Percentiles rank a stretch among this genome's conserved stretches.
These are phyloP conservation scores for Porites lobata DNA, from an alignment of 92 coral and sea anemone species.

Conservation along the genomic window DNA sequence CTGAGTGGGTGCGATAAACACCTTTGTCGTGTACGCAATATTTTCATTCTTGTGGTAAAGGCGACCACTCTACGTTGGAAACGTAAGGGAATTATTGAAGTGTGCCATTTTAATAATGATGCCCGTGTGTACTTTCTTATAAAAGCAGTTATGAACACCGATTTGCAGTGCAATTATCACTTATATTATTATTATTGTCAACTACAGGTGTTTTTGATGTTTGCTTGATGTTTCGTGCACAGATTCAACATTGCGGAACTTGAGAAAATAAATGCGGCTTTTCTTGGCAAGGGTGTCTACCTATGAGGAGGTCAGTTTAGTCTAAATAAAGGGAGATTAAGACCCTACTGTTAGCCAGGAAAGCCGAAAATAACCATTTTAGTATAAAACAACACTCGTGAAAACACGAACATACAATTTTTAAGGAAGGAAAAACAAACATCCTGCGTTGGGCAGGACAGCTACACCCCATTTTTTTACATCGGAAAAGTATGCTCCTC, in stretches of 20 bases:
- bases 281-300: neutral
- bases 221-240: slow-evolving; percentile 2
- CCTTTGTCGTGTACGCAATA: neutral
- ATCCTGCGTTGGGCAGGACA: no score
- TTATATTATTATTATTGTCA: neutral
- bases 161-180: neutral
- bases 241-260: neutral
- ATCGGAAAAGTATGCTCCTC: no score
- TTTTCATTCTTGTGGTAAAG: neutral
- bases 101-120: neutral
- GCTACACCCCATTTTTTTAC: no score
- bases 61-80: neutral
- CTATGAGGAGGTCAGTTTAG: slow-evolving; percentile 13
- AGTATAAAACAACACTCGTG: no score
- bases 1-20: neutral
- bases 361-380: neutral
- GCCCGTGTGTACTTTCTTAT: neutral
- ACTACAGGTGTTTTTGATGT: no score
- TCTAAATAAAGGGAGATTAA: neutral
- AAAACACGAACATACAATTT: no score
- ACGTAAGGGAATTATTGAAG: neutral
- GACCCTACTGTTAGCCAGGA: neutral
- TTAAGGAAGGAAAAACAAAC: no score
- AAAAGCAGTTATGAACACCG: neutral
- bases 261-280: neutral